Conservation (phyloP, 2,113 vertebrate species). For the Sebastes schlegelii region DNA sequence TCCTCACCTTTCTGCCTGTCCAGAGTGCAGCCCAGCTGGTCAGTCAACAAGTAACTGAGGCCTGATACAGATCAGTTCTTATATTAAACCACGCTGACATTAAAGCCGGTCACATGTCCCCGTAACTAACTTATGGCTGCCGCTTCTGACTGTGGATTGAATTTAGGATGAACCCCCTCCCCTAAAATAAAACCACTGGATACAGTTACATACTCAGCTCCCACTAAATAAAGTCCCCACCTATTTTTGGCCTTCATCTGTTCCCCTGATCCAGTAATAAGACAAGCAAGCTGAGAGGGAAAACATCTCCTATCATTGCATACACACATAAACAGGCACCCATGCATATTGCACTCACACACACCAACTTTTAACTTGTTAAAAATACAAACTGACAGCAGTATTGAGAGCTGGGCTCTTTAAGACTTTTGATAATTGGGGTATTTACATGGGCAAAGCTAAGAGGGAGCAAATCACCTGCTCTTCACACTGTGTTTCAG, state of each 20-base stretch:
- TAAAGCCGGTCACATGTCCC: slow-evolving; percentile 79
- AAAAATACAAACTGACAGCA: slow-evolving; percentile 12
- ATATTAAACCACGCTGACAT: slow-evolving; percentile 83
- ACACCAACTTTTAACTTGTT: not conserved
- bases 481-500: not conserved
- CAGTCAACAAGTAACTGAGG: slow-evolving; percentile 63
- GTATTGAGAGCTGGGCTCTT: not conserved
- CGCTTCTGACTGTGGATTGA: slow-evolving; percentile 75
- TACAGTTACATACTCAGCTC: slow-evolving; percentile 85
- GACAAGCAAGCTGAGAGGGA: slow-evolving; percentile 47
- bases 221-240: slow-evolving; percentile 81
- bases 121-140: slow-evolving; percentile 63
- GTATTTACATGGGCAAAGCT: not conserved
- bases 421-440: slow-evolving; percentile 10
- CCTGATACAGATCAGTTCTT: slow-evolving; percentile 71
- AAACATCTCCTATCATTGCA: slow-evolving; percentile 41
- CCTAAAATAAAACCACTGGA: slow-evolving; percentile 85
- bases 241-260: slow-evolving; percentile 83
- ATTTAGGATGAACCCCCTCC: slow-evolving; percentile 75
- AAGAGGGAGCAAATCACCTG: slow-evolving; percentile 6
- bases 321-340: slow-evolving; percentile 34
- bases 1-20: slow-evolving; percentile 65
- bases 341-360: not conserved
- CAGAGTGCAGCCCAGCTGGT: slow-evolving; percentile 65
- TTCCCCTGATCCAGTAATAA: slow-evolving; percentile 81